Percentiles rank a stretch among this genome's conserved stretches.
Conservation (phyloP, 1,140 invertebrate species). For the Drosophila bocki region DNA sequence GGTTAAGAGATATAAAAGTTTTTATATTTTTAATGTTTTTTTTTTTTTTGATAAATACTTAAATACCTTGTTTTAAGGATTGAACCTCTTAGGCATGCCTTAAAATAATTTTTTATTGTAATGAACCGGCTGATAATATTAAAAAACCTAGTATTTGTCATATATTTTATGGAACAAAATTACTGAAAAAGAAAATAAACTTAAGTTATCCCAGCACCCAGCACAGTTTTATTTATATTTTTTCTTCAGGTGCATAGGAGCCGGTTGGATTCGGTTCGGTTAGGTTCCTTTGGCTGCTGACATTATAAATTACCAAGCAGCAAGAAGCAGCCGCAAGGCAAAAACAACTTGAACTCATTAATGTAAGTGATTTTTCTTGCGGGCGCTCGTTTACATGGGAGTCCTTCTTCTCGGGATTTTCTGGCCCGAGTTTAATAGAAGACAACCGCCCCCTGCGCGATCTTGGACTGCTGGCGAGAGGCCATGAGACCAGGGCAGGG, state of each 20-base stretch:
- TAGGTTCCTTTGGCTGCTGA: slow-evolving; percentile 62
- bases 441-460: background rate
- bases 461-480: background rate
- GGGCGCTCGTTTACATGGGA: slow-evolving; percentile 56
- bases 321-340: slow-evolving; percentile 61
- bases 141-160: too few relatives aligned
- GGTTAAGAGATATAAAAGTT: too few relatives aligned
- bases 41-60: too few relatives aligned
- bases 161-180: too few relatives aligned
- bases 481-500: slow-evolving; percentile 22
- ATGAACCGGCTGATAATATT: too few relatives aligned
- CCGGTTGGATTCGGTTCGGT: slow-evolving; percentile 30
- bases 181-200: too few relatives aligned
- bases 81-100: too few relatives aligned
- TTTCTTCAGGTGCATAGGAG: slow-evolving; percentile 10
- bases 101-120: too few relatives aligned
- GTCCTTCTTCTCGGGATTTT: slow-evolving; percentile 1
- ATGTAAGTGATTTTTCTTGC: slow-evolving; percentile 83
- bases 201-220: too few relatives aligned
- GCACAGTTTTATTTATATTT: background rate
- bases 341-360: slow-evolving; percentile 82
- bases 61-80: too few relatives aligned
- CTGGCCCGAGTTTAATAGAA: background rate
- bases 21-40: background rate
- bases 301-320: slow-evolving; percentile 79